A percentile compares a stretch with the other conserved stretches of the same genome.
phyloP scores from a whole-genome alignment of 2,113 vertebrate genomes.

The Plecotus auritus region DNA sequence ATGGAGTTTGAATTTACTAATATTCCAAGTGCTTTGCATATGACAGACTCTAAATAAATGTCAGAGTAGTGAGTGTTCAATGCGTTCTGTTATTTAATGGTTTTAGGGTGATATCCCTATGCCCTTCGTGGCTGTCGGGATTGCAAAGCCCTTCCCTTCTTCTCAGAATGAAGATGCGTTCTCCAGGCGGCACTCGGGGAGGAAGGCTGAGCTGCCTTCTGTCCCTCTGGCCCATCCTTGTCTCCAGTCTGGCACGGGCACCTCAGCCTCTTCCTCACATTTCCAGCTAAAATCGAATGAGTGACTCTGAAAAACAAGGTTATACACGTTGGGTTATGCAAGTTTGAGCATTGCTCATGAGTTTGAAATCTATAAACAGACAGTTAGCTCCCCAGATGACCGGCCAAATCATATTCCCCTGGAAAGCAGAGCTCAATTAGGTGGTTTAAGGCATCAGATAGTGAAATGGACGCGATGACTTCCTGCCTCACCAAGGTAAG shows the following conservation, averaged over 20 bases:
- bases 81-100: background rate
- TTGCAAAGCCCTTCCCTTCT: background rate
- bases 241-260: background rate
- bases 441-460: background rate
- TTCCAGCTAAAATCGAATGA: slow-evolving; percentile 58
- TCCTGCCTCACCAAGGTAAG: slow-evolving; percentile 11
- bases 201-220: background rate
- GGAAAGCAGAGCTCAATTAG: slow-evolving; percentile 59
- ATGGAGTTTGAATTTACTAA: background rate
- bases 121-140: background rate
- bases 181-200: background rate
- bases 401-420: slow-evolving; percentile 53
- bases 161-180: background rate
- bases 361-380: slow-evolving; percentile 65
- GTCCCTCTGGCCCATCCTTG: background rate
- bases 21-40: background rate
- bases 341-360: slow-evolving; percentile 22
- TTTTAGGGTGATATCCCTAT: background rate
- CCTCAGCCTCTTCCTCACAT: slow-evolving; percentile 3
- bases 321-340: slow-evolving; percentile 14
- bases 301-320: slow-evolving; percentile 52
- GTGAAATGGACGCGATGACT: background rate
- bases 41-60: background rate
- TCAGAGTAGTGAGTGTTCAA: background rate
- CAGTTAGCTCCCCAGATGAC: slow-evolving; percentile 55